Percentiles rank a stretch among this genome's conserved stretches.
Evolutionary conservation across 64 coral and sea anemone species (phyloP).

Genomic region (Pocillopora verrucosa): DNA sequence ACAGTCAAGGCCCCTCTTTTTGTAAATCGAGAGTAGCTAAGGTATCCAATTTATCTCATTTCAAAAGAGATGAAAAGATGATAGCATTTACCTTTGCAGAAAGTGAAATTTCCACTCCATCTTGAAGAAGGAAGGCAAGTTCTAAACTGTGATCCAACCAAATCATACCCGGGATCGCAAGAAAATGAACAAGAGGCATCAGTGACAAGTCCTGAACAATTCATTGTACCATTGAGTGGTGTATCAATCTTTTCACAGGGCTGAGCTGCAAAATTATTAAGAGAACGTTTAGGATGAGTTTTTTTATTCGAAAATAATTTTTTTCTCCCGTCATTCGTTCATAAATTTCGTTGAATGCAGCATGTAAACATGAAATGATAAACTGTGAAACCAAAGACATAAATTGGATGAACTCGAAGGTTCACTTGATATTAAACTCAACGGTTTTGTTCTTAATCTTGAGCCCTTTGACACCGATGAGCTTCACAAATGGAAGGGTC

Average conservation of each 20-base stretch:
- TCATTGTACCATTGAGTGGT: conserved; percentile 34
- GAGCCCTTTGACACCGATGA: too few relatives aligned
- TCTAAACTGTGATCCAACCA: conserved; percentile 21
- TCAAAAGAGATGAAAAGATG: neutral
- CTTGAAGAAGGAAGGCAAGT: conserved; percentile 30
- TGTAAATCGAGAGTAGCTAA: too few relatives aligned
- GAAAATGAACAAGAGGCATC: conserved; percentile 26
- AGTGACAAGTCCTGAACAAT: conserved; percentile 15
- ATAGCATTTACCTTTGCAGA: conserved; percentile 29
- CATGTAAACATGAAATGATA: neutral
- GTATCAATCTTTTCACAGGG: conserved; percentile 43
- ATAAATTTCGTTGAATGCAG: neutral
- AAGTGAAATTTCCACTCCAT: conserved; percentile 28
- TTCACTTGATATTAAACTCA: too few relatives aligned
- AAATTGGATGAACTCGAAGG: too few relatives aligned
- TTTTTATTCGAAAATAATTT: too few relatives aligned
- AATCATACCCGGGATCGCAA: conserved; percentile 37
- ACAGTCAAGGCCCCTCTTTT: too few relatives aligned
- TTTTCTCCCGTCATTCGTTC: too few relatives aligned
- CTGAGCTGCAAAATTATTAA: conserved; percentile 1
- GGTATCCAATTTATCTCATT: too few relatives aligned
- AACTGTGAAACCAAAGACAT: too few relatives aligned
- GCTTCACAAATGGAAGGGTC: too few relatives aligned
- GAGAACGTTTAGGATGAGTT: too few relatives aligned
- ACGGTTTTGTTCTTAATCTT: too few relatives aligned